A percentile compares a stretch with the other conserved stretches of the same genome.
Evolutionary conservation across 2,113 vertebrate genomes (phyloP).

Genomic region (Mastomys coucha): DNA sequence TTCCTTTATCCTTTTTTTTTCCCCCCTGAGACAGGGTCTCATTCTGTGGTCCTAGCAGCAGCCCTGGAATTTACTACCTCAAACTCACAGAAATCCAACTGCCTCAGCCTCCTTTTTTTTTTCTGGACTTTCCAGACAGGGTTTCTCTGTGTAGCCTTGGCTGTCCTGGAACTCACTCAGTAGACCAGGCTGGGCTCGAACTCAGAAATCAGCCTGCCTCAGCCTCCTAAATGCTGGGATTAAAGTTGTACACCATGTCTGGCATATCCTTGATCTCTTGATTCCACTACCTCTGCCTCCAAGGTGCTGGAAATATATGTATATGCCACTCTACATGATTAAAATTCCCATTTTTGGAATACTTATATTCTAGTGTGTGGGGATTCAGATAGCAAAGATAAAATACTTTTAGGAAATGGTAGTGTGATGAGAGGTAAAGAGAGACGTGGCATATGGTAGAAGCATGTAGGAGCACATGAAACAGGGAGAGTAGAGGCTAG

Average conservation of each 20-base stretch:
- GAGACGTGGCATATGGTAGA: not conserved
- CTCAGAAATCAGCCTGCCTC: not conserved
- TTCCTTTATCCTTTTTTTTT: not conserved
- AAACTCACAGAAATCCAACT: too few relatives aligned
- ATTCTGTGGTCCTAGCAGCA: too few relatives aligned
- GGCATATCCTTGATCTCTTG: not conserved
- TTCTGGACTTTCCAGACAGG: too few relatives aligned
- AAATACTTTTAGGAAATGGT: not conserved
- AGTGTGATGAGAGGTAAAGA: not conserved
- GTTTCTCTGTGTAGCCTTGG: not conserved
- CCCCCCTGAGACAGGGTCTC: too few relatives aligned
- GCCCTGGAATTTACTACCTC: too few relatives aligned
- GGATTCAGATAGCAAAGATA: slow-evolving; percentile 8
- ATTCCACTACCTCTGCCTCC: not conserved
- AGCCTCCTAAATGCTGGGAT: not conserved
- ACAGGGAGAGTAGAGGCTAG: not conserved
- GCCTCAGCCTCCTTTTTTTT: not conserved
- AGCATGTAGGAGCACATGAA: not conserved
- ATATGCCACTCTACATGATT: too few relatives aligned
- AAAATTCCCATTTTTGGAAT: slow-evolving; percentile 11
- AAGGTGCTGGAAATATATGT: too few relatives aligned
- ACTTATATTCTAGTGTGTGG: not conserved
- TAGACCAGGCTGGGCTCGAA: not conserved
- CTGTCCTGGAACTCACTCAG: not conserved
- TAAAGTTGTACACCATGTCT: not conserved